Conservation (phyloP, 2,888 invertebrate species). For the Charanyca ferruginea region DNA sequence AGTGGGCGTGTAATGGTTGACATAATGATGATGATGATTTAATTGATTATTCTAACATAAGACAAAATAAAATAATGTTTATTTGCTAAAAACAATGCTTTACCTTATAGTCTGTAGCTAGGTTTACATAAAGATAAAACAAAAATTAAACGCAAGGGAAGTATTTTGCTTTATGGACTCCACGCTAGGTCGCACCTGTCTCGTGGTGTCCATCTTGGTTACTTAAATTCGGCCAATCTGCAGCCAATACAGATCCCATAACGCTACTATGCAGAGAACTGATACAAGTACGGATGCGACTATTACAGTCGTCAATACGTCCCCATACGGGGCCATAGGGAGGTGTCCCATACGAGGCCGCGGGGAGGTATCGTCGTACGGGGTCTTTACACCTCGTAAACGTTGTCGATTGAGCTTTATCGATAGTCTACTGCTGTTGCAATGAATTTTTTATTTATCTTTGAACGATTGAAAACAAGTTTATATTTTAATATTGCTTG, state of each 20-base stretch:
- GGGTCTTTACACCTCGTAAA: slow-evolving; percentile 69
- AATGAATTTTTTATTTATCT: slow-evolving; percentile 63
- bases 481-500: slow-evolving; percentile 23
- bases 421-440: slow-evolving; percentile 61
- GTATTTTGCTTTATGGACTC: too few relatives aligned
- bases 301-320: slow-evolving; percentile 8
- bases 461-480: neutral
- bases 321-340: slow-evolving; percentile 9
- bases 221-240: neutral
- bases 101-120: too few relatives aligned
- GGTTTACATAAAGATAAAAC: too few relatives aligned
- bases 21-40: too few relatives aligned
- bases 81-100: too few relatives aligned
- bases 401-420: slow-evolving; percentile 67
- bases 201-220: neutral
- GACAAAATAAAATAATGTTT: too few relatives aligned
- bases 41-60: too few relatives aligned
- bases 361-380: slow-evolving; percentile 42
- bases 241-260: slow-evolving; percentile 5
- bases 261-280: slow-evolving; percentile 1
- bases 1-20: too few relatives aligned
- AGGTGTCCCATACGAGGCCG: slow-evolving; percentile 45
- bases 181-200: too few relatives aligned
- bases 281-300: slow-evolving; percentile 8
- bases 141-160: too few relatives aligned